Evolutionary conservation across 35 echinoderm and acorn worm species (phyloP).

Genomic region (Eucidaris tribuloides): DNA sequence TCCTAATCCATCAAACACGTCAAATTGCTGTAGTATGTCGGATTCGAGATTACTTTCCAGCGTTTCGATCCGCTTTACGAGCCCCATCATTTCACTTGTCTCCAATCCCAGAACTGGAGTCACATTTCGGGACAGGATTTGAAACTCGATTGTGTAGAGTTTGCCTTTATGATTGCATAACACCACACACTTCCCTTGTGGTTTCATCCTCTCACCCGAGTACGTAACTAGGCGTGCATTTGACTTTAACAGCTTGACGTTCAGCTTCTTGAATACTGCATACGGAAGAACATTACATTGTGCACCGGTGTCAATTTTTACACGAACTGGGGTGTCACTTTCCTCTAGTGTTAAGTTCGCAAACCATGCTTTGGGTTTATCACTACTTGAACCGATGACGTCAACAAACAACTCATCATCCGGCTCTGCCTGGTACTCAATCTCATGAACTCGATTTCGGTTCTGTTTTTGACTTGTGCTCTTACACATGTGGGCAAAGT

Average conservation of each 20-base stretch:
- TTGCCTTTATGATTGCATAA: too few relatives aligned
- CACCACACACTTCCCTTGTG: slow-evolving; percentile 21
- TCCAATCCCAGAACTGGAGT: background rate
- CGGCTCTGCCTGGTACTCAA: too few relatives aligned
- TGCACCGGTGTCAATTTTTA: slow-evolving; percentile 35
- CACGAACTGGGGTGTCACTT: too few relatives aligned
- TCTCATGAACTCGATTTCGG: too few relatives aligned
- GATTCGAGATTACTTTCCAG: background rate
- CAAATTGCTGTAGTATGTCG: background rate
- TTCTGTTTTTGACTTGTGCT: background rate
- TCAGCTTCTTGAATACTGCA: background rate
- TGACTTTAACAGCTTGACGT: background rate
- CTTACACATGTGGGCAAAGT: slow-evolving; percentile 18
- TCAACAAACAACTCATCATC: too few relatives aligned
- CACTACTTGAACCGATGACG: too few relatives aligned
- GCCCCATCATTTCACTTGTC: background rate
- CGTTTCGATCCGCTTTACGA: slow-evolving; percentile 1
- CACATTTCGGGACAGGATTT: background rate
- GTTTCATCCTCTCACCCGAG: slow-evolving; percentile 23
- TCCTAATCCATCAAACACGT: slow-evolving; percentile 47
- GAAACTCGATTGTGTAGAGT: background rate
- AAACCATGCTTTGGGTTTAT: too few relatives aligned
- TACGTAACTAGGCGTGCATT: slow-evolving; percentile 16
- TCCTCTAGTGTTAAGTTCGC: too few relatives aligned
- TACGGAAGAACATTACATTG: background rate